phyloP scores from a whole-genome alignment of 2,888 invertebrate species.

The Steromphala cineraria region DNA sequence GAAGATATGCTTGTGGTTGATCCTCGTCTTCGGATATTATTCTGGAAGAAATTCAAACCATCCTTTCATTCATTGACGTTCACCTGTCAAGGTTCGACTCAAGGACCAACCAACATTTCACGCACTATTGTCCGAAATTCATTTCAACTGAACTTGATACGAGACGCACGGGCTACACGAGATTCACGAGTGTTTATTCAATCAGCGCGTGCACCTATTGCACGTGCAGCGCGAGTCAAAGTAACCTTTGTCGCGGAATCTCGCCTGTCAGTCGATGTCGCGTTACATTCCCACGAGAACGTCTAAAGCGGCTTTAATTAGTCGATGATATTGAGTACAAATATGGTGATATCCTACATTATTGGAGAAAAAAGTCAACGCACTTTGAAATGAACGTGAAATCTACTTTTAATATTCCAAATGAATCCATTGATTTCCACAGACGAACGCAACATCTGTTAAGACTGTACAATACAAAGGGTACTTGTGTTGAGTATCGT shows the following conservation, averaged over 20 bases:
- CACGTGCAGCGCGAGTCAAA: slow-evolving; percentile 7
- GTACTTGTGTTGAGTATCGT: no score
- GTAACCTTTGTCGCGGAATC: slow-evolving; percentile 6
- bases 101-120: not conserved
- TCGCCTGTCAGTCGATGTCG: not conserved
- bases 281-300: slow-evolving; percentile 5
- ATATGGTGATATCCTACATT: not conserved
- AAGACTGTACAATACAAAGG: no score
- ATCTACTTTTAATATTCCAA: not conserved
- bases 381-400: not conserved
- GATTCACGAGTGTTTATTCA: slow-evolving; percentile 1
- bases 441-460: not conserved
- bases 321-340: slow-evolving; percentile 13
- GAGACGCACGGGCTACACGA: not conserved
- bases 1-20: slow-evolving; percentile 5
- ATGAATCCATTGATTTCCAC: not conserved
- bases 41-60: not conserved
- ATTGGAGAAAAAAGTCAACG: not conserved
- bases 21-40: slow-evolving; percentile 3
- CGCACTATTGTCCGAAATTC: not conserved
- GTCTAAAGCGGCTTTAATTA: not conserved
- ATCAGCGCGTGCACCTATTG: not conserved
- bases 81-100: not conserved
- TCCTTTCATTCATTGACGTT: not conserved
- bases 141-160: slow-evolving; percentile 8